Evolutionary conservation across 2,888 invertebrate genomes (phyloP), one percentile per base, ranked within the genome.

Genomic region (Atrina japonica): DNA sequence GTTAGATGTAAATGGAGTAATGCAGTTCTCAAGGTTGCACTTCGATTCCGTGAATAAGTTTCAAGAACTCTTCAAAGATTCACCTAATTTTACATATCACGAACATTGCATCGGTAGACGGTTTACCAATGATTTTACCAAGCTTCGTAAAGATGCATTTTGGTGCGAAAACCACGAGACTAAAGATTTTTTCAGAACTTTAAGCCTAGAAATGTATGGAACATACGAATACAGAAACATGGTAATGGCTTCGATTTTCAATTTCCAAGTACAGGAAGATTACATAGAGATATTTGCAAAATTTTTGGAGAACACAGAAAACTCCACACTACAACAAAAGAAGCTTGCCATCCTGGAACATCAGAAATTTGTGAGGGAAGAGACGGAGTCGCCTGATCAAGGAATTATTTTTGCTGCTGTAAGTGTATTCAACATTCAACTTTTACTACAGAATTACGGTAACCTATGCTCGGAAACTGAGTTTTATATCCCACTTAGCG

Each of bases 151-250:
- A 7, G 29, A 7, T n/a, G 9, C 52, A 7, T 21, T 47, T 5
- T 11, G 2, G 2, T 21, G 61, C 29, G 18, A 6, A 23, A 1
- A 49, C 14, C 14, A 16, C 3, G 30, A 61, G 11, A 47, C 27
- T 5, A 61, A 50, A 50, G 61, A 61, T 49, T 49, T 61, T 11
- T 61, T 49, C 49, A 45, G 61, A 14, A 47, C 47, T 18, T 16
- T 61, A 2, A 61, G 61, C 47, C 25, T 61, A 9, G 61, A 61
- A 11, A 23, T 61, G n/a, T 61, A 61, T 21, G 61, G 61, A 2
- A 61, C 49, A 9, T 45, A 61, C 47, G 27, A 35, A 0, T 21
- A 61, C 23, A 47, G 49, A 18, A 35, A 49, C 6, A 18, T 47
- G 11, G 49, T 61, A 16, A 18, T 43, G 35, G 30, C 45, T 47